A percentile compares a stretch with the other conserved stretches of the same genome.
phyloP scores from a whole-genome alignment of 2,797 vertebrate genomes.

The Netta rufina region DNA sequence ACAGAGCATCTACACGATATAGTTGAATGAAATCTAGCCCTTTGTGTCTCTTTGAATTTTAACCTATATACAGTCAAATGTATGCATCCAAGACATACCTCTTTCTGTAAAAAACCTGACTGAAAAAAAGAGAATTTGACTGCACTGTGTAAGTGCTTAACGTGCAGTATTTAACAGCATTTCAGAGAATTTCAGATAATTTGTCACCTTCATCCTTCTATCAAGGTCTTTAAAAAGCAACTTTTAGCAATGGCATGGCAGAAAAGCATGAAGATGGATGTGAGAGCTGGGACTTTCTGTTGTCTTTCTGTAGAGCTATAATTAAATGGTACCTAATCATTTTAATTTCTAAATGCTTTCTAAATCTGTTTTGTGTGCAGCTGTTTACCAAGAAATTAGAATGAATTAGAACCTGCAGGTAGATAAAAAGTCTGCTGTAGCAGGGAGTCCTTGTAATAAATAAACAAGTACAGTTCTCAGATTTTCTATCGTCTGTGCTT shows the following conservation, averaged over 20 bases:
- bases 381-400: constrained; percentile 26
- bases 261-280: neutral
- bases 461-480: neutral
- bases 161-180: neutral
- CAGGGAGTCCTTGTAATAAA: neutral
- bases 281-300: neutral
- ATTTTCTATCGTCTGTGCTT: neutral
- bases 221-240: neutral
- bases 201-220: neutral
- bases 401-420: neutral
- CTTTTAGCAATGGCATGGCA: neutral
- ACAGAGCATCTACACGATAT: neutral
- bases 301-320: neutral
- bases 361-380: neutral
- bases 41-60: neutral
- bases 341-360: neutral
- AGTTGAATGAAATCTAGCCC: neutral
- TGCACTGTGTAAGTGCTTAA: neutral
- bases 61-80: neutral
- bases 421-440: neutral
- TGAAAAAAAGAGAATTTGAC: neutral
- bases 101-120: neutral
- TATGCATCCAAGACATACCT: neutral
- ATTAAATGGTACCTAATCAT: neutral
- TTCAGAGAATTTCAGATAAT: neutral